phyloP scores from a whole-genome alignment of 2,888 invertebrate species.

The Pseudanteris insignis region DNA sequence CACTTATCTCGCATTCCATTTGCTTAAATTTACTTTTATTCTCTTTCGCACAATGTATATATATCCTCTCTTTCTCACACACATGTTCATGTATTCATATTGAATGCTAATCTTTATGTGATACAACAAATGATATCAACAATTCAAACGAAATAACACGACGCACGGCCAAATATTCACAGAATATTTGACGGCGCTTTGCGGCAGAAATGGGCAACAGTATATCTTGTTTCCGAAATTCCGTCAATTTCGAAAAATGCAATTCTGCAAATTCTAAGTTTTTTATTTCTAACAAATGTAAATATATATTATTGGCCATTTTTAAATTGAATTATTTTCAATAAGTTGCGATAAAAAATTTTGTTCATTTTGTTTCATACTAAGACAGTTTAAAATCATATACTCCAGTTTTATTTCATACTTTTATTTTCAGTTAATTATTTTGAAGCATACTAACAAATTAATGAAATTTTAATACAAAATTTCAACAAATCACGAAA shows the following conservation, averaged over 20 bases:
- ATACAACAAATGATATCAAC: slow-evolving; percentile 63
- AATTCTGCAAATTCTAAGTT: too few relatives aligned
- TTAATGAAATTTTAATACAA: too few relatives aligned
- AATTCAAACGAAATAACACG: slow-evolving; percentile 65
- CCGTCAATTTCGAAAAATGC: too few relatives aligned
- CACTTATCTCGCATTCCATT: slow-evolving; percentile 19
- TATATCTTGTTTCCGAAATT: slow-evolving; percentile 34
- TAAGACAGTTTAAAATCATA: too few relatives aligned
- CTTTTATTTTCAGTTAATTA: too few relatives aligned
- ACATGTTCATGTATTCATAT: slow-evolving; percentile 46
- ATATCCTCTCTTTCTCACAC: slow-evolving; percentile 12
- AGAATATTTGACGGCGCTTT: slow-evolving; percentile 59
- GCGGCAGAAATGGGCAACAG: slow-evolving; percentile 43
- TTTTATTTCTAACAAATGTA: too few relatives aligned
- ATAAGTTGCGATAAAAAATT: slow-evolving; percentile 25
- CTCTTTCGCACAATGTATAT: slow-evolving; percentile 9
- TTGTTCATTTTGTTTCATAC: neutral
- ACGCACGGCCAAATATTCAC: slow-evolving; percentile 64
- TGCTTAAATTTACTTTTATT: slow-evolving; percentile 11
- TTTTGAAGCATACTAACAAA: too few relatives aligned
- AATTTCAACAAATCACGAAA: too few relatives aligned
- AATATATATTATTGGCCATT: slow-evolving; percentile 13
- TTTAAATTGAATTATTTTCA: slow-evolving; percentile 14
- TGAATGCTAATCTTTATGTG: slow-evolving; percentile 62
- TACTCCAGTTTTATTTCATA: too few relatives aligned